Evolutionary conservation across 2,888 invertebrate species (phyloP).

Genomic region (Drosophila pegasa): DNA sequence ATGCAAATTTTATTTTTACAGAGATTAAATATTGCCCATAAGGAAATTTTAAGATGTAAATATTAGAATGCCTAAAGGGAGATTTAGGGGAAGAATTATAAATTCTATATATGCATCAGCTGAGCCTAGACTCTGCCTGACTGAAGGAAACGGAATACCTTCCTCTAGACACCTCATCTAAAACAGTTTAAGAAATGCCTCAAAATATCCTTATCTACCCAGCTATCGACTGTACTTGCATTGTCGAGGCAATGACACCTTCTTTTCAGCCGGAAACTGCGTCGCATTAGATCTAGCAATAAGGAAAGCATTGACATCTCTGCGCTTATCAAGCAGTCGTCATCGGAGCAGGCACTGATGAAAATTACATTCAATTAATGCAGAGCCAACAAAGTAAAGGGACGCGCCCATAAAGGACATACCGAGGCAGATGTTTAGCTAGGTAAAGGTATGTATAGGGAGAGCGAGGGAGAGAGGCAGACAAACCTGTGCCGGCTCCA

Average conservation of each 20-base stretch:
- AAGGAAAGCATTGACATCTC: conserved; percentile 31
- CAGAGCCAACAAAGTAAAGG: conserved; percentile 44
- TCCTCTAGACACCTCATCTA: no score
- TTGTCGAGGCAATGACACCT: conserved; percentile 14
- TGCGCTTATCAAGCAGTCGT: conserved; percentile 57
- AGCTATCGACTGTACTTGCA: conserved; percentile 38
- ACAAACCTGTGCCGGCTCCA: conserved; percentile 72
- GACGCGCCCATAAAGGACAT: conserved; percentile 43
- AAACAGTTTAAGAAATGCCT: not conserved
- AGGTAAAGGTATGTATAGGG: conserved; percentile 8
- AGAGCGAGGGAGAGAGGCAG: not conserved
- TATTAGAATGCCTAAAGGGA: not conserved
- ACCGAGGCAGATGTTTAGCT: conserved; percentile 65
- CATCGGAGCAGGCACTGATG: conserved; percentile 38
- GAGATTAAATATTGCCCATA: no score
- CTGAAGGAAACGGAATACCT: no score
- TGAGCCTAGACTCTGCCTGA: not conserved
- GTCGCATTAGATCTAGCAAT: conserved; percentile 39
- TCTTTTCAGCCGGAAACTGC: conserved; percentile 52
- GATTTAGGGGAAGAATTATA: not conserved
- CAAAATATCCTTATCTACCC: not conserved
- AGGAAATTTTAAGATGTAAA: no score
- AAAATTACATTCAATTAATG: conserved; percentile 76
- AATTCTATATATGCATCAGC: not conserved
- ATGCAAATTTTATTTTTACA: no score